Evolutionary conservation across 2,113 vertebrate genomes (phyloP), one percentile per base, ranked within the genome.

Genomic region (Callipepla squamata): DNA sequence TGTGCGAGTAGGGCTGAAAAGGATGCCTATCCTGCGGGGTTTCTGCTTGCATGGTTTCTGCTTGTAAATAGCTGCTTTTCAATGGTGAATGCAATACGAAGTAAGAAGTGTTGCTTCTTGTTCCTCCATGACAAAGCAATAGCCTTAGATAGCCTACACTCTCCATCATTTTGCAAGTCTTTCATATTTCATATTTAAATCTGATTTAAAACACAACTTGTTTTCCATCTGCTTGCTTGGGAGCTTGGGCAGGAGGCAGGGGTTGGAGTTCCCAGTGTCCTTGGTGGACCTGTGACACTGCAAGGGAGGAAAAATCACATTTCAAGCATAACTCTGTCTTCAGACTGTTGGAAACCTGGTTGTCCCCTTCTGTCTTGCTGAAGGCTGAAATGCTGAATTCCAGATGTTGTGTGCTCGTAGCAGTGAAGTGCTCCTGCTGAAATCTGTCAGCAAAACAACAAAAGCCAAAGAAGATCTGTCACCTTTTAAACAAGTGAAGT

Each of bases 121-220:
- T 70, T 84, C 21, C 30, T 69, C 19, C 57, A 21, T 87, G 70
- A 69, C 36, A 62, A 81, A 84, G n/a, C 30, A 67, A 42, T 9
- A 53, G 36, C 18, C 42, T 66, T 65, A 87, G 74, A 48, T 68
- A 90, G 16, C 20, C 28, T 84, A 94, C 44, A 26, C 40, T 65
- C 91, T 69, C 62, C 45, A 6, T 93, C 6, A 22, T 70, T 50
- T 78, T 40, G 45, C 28, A 79, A 23, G 13, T 81, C 42, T 50
- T 51, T 90, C 48, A 25, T 40, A 40, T 74, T 90, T 92, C 36
- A 19, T 78, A 84, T 68, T 84, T 87, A 79, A 84, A 89, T 85
- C 45, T 59, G 9, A 57, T 69, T 91, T 1, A 0, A 53, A 92
- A 85, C 40, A 38, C 5, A 4, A 28, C 30, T 65, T 79, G 40